Evolutionary conservation across 2,113 vertebrate genomes (phyloP), one percentile per base, ranked within the genome.

Genomic region (Ranitomeya imitator): DNA sequence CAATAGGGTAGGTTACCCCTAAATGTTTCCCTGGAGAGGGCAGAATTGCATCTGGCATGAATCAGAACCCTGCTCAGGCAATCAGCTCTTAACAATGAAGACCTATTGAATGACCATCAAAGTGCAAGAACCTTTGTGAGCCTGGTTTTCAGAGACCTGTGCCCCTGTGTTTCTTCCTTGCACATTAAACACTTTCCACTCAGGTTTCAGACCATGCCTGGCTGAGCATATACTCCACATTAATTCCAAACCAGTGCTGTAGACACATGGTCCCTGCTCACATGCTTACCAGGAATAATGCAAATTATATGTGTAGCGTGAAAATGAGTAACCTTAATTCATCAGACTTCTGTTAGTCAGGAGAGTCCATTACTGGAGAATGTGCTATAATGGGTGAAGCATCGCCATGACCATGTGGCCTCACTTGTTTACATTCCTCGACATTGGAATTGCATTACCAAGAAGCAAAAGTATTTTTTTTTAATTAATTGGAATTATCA

Each of bases 11-110:
- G 52, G 45, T 88, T 84, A 84, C 69, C 87, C 80, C 81, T 78
- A 77, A 88, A 74, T 84, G 87, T 55, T 77, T 88, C 87, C 80
- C 87, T 45, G 31, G 82, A 74, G 80, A 83, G n/a, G 51, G 79
- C 69, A 88, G 80, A 73, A 84, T 88, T 88, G 71, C 87, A 84
- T 83, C 80, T 88, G 80, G 77, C 87, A 88, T 88, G 82, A 83
- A 83, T 84, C 59, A 88, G 86, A 83, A 82, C 79, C 21, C 37
- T 83, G 86, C 67, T 65, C 37, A 51, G 52, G 69, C 79, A 76
- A 83, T 88, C 67, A 88, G 51, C 59, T 65, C 61, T 86, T 21
- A 55, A 54, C 65, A 87, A 71, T 88, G 87, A 67, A 78, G 54
- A 57, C 45, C 80, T 88, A 88, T 84, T 67, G n/a, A 83, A 84